Conservation (phyloP, 2,888 invertebrate genomes). For the Endotricha flammealis region DNA sequence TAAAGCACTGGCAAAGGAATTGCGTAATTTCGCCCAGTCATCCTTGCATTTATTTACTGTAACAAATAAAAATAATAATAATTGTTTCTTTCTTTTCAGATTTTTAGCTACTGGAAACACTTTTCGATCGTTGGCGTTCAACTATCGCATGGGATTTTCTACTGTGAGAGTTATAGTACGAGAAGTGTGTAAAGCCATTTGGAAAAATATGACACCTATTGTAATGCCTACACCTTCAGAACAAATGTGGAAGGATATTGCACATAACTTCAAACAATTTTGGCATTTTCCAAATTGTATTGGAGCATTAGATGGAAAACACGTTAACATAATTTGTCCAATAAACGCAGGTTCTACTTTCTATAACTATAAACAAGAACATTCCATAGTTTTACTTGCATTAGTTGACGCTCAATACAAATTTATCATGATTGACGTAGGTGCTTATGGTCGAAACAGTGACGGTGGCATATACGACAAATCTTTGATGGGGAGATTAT, state of each 20-base stretch:
- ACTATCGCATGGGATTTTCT: slow-evolving; percentile 25
- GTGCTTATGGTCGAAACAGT: slow-evolving; percentile 24
- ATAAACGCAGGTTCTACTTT: slow-evolving; percentile 20
- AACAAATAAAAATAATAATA: slow-evolving; percentile 14
- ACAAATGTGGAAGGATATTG: not conserved
- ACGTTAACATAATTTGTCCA: slow-evolving; percentile 13
- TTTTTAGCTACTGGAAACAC: slow-evolving; percentile 26
- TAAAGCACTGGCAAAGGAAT: slow-evolving; percentile 19
- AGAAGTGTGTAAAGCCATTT: slow-evolving; percentile 29
- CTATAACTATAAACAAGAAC: slow-evolving; percentile 23
- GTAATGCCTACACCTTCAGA: not conserved
- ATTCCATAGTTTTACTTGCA: slow-evolving; percentile 22
- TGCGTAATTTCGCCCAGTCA: slow-evolving; percentile 21
- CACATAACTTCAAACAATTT: not conserved
- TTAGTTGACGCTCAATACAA: slow-evolving; percentile 23
- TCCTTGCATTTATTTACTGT: slow-evolving; percentile 20
- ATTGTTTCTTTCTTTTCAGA: slow-evolving; percentile 12
- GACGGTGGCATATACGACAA: slow-evolving; percentile 23
- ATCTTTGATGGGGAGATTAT: slow-evolving; percentile 22
- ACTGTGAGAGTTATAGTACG: slow-evolving; percentile 26
- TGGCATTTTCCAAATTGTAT: too few species aligned
- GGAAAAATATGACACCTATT: not conserved
- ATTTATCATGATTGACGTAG: slow-evolving; percentile 21
- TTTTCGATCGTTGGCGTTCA: slow-evolving; percentile 27
- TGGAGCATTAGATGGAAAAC: not conserved